Evolutionary conservation across 2,888 invertebrate genomes (phyloP), one percentile per base, ranked within the genome.

Genomic region (Aspidiotus rigidus): DNA sequence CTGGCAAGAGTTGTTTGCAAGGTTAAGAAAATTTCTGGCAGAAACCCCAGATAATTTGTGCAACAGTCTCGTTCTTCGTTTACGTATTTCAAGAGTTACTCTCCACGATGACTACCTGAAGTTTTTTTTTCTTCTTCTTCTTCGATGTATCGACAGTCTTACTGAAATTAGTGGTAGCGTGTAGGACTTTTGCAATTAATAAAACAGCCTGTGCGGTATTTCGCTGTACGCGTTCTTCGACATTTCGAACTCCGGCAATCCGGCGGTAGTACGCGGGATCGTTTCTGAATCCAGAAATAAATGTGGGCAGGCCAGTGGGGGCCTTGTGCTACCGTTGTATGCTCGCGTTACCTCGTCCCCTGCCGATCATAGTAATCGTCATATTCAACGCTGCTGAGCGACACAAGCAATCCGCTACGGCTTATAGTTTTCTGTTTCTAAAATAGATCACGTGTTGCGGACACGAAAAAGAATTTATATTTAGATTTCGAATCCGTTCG

Each of bases 391-490:
- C 28, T 28, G 28, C 28, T 28, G 28, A 28, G 28, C 28, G 41
- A 56, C 64, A 54, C 41, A 55, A 55, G 64, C 64, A 64, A 64
- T 56, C 64, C 64, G 64, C 55, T 54, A 56, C 64, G 64, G 28
- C 28, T 28, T 28, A 55, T 64, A 64, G 66, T 66, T 59, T 57
- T 59, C 55, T 57, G 66, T 66, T 66, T 66, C 56, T 66, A 66
- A 66, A 66, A 66, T 66, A 66, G 66, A 66, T 66, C 66, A 66
- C 66, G 66, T 66, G 66, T 59, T 66, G 59, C 66, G 59, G 66
- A 66, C 66, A 59, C 66, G 59, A 66, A 66, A 66, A 66, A 66
- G 59, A 64, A 42, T 66, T 66, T 66, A 66, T 66, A 66, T 57
- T 66, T 66, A 66, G 66, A 66, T 57, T 41, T 11, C 59, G 39